Evolutionary conservation across 2,888 invertebrate species (phyloP).

Genomic region (Eurytoma adleriae): DNA sequence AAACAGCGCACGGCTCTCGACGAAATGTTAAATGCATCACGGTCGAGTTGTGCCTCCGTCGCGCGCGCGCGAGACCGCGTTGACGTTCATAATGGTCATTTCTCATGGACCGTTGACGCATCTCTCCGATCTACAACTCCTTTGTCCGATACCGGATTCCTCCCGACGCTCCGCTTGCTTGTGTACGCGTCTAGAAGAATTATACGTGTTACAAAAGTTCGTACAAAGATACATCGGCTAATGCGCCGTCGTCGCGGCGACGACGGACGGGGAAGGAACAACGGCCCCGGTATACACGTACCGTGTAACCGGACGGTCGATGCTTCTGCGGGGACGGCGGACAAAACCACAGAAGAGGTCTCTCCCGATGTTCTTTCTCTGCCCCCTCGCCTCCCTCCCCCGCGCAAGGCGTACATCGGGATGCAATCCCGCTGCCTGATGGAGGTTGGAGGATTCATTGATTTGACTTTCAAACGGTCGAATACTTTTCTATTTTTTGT

Average conservation of each 20-base stretch:
- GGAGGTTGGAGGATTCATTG: no score
- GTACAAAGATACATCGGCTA: constrained; percentile 44
- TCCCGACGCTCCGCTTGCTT: neutral
- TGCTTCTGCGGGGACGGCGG: neutral
- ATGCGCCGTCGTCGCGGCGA: constrained; percentile 31
- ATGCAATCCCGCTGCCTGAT: no score
- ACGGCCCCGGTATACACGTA: no score
- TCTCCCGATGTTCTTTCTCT: no score
- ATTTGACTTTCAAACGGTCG: no score
- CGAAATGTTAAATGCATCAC: constrained; percentile 36
- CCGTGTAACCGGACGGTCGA: constrained; percentile 26
- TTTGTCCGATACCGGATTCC: constrained; percentile 53
- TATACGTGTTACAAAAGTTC: constrained; percentile 41
- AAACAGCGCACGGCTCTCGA: constrained; percentile 12
- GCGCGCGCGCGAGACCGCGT: constrained; percentile 8
- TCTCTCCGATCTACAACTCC: constrained; percentile 57
- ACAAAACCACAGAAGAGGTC: neutral
- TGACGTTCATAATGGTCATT: constrained; percentile 54
- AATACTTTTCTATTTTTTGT: no score
- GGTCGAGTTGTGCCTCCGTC: neutral
- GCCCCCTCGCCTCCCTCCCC: no score
- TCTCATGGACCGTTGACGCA: constrained; percentile 53
- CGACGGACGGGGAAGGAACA: constrained; percentile 10
- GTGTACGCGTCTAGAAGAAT: neutral
- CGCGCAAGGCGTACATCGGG: no score